phyloP scores from a whole-genome alignment of 2,888 invertebrate genomes.

The Stomorhina lunata region DNA sequence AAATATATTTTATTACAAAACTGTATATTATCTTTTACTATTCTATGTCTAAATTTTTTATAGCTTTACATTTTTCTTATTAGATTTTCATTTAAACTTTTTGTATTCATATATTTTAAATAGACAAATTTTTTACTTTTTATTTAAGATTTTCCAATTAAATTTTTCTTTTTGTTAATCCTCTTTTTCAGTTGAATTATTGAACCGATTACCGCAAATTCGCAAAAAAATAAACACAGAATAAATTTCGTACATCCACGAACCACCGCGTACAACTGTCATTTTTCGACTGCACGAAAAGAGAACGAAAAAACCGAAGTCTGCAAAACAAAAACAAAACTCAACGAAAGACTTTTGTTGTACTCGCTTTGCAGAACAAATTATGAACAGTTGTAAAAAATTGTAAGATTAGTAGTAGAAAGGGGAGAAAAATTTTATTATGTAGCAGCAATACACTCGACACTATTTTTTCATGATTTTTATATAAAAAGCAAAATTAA shows the following conservation, averaged over 20 bases:
- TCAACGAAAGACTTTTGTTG: conserved; percentile 30
- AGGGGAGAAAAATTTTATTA: background rate
- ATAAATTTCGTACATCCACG: background rate
- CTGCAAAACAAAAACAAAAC: conserved; percentile 39
- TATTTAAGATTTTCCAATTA: background rate
- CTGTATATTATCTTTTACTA: conserved; percentile 14
- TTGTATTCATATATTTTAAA: background rate
- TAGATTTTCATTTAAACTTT: background rate
- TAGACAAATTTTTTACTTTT: background rate
- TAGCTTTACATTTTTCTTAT: background rate
- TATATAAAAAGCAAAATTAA: no score
- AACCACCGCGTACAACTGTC: conserved; percentile 57
- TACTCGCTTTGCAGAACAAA: conserved; percentile 18
- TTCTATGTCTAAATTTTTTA: background rate
- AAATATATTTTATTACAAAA: conserved; percentile 3
- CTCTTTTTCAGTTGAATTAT: conserved; percentile 37
- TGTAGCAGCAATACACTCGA: no score
- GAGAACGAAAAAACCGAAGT: conserved; percentile 27
- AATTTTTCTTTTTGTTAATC: background rate
- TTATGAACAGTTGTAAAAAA: background rate
- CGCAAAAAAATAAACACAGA: conserved; percentile 28
- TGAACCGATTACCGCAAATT: conserved; percentile 50
- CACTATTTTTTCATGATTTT: no score
- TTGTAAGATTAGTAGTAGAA: background rate
- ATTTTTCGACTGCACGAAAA: conserved; percentile 57